Evolutionary conservation across 64 coral and sea anemone genomes (phyloP).

Genomic region (Stylophora pistillata): DNA sequence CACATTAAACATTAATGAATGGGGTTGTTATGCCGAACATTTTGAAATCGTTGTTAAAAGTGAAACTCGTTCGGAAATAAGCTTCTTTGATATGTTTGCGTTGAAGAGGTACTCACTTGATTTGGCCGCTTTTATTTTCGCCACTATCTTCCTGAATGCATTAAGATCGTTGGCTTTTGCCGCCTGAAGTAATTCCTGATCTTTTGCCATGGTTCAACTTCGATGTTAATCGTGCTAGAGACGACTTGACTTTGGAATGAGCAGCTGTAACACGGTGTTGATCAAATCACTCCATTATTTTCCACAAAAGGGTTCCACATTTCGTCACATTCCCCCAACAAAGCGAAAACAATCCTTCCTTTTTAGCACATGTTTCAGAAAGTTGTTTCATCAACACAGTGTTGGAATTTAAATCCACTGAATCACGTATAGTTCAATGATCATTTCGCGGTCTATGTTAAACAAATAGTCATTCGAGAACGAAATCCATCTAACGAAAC

Average conservation of each 20-base stretch:
- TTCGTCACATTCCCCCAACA: background rate
- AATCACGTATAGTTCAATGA: background rate
- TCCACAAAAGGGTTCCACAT: background rate
- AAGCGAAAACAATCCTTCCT: background rate
- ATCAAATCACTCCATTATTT: background rate
- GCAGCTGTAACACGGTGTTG: background rate
- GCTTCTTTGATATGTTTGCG: background rate
- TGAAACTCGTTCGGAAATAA: background rate
- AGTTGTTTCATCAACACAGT: background rate
- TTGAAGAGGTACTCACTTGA: constrained; percentile 71
- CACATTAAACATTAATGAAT: background rate
- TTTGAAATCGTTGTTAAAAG: background rate
- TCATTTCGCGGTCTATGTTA: background rate
- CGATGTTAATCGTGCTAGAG: background rate
- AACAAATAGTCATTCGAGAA: constrained; percentile 42
- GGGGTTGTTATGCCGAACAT: background rate
- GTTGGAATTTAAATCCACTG: constrained; percentile 14
- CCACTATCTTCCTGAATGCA: constrained; percentile 67
- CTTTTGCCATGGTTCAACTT: constrained; percentile 71
- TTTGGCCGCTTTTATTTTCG: constrained; percentile 76
- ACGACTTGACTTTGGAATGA: background rate
- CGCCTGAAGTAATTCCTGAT: constrained; percentile 84
- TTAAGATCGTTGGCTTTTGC: constrained; percentile 75
- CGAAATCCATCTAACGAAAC: constrained; percentile 21
- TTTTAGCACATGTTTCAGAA: background rate